Evolutionary conservation across 2,797 vertebrate genomes (phyloP).

Genomic region (Vespertilio murinus): DNA sequence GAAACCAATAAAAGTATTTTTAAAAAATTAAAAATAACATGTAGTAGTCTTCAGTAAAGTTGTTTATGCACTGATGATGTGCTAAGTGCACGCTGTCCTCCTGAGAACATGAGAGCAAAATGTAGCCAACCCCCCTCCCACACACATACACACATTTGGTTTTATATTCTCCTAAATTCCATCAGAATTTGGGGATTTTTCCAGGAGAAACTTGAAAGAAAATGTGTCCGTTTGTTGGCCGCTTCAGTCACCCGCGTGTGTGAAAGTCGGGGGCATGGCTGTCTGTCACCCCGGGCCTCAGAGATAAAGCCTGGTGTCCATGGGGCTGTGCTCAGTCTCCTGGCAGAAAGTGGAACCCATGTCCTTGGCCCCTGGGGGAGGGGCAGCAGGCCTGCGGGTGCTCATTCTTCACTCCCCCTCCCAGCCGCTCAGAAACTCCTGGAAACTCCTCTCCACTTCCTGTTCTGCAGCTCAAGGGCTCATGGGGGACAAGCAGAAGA

Average conservation of each 20-base stretch:
- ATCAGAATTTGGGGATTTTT: conserved; percentile 8
- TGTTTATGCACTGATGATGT: not conserved
- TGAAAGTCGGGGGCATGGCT: not conserved
- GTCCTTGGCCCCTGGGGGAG: not conserved
- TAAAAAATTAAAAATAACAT: not conserved
- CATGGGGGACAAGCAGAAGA: not conserved
- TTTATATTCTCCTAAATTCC: conserved; percentile 57
- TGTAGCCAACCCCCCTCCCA: not conserved
- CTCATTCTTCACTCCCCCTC: not conserved
- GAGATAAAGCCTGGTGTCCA: conserved; percentile 60
- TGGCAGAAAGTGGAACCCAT: conserved; percentile 64
- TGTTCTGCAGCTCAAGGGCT: conserved; percentile 28
- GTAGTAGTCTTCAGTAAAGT: not conserved
- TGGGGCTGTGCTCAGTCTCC: conserved; percentile 47
- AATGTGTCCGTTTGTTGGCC: not conserved
- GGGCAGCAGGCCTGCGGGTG: not conserved
- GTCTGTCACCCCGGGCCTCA: conserved; percentile 38
- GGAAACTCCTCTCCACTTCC: conserved; percentile 52
- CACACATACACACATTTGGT: not conserved
- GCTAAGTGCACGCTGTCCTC: not conserved
- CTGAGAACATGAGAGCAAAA: not conserved
- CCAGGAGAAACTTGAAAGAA: conserved; percentile 10
- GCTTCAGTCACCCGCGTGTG: not conserved
- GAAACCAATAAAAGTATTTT: no score
- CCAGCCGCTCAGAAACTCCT: conserved; percentile 18